Conservation (phyloP, 2,113 vertebrate genomes). For the Ginglymostoma cirratum region DNA sequence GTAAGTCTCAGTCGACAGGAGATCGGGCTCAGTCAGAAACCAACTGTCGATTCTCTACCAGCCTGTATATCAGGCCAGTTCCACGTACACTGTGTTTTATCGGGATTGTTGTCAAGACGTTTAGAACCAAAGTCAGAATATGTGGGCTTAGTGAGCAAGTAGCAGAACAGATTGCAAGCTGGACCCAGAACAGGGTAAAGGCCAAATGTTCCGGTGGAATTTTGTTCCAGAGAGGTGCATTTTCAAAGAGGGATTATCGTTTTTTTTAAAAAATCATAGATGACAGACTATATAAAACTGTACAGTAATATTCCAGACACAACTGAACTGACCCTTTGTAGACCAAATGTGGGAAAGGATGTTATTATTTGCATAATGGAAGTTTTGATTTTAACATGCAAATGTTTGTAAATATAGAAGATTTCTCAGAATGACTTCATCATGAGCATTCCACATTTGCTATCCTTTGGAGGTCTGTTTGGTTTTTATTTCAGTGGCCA, state of each 20-base stretch:
- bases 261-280: not conserved
- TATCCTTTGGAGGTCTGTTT: not conserved
- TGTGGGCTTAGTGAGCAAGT: not conserved
- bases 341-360: not conserved
- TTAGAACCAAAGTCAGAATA: not conserved
- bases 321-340: not conserved
- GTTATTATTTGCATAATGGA: constrained; percentile 32
- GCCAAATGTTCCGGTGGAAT: not conserved
- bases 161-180: not conserved
- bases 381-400: constrained; percentile 22
- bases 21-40: too few relatives aligned
- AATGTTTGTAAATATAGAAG: constrained; percentile 17
- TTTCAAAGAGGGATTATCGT: not conserved
- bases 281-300: not conserved
- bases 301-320: not conserved
- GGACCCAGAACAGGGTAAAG: not conserved
- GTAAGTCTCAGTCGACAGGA: too few relatives aligned
- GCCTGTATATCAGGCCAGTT: too few relatives aligned
- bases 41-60: too few relatives aligned
- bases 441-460: not conserved
- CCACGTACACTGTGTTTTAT: too few relatives aligned
- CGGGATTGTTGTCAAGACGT: too few relatives aligned
- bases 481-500: not conserved
- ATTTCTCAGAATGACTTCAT: not conserved
- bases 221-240: not conserved